Conservation (phyloP, 2,113 vertebrate genomes). For the Larimichthys crocea region DNA sequence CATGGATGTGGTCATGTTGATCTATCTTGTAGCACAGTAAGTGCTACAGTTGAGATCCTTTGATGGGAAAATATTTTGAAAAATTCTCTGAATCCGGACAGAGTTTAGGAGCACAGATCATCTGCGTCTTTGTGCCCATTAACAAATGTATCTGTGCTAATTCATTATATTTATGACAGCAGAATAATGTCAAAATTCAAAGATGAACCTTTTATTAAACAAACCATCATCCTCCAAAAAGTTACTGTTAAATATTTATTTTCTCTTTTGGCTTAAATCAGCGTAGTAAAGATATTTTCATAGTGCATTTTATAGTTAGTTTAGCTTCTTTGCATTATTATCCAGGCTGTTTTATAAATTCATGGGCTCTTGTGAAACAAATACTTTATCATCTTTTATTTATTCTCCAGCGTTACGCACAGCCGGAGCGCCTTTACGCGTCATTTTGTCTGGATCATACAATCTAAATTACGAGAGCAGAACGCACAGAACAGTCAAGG, state of each 20-base stretch:
- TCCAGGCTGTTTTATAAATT: background rate
- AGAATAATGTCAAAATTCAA: background rate
- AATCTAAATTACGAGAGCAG: background rate
- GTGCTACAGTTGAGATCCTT: background rate
- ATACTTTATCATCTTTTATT: background rate
- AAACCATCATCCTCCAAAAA: background rate
- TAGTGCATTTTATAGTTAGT: too few species aligned
- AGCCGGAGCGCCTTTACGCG: conserved; percentile 53
- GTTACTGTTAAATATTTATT: too few species aligned
- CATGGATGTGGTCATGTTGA: background rate
- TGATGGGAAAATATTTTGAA: background rate
- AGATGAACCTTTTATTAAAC: background rate
- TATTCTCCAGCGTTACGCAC: conserved; percentile 7
- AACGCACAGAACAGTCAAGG: background rate
- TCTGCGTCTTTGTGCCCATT: background rate
- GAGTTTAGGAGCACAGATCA: background rate
- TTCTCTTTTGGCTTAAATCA: background rate
- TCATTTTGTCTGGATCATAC: rapidly evolving
- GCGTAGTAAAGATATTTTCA: too few species aligned
- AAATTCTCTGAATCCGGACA: background rate
- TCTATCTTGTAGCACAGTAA: background rate
- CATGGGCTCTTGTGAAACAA: background rate
- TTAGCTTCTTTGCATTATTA: background rate
- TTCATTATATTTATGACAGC: background rate
- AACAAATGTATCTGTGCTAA: background rate